Conservation (phyloP, 2,113 vertebrate species). For the Pteruthius melanotis region DNA sequence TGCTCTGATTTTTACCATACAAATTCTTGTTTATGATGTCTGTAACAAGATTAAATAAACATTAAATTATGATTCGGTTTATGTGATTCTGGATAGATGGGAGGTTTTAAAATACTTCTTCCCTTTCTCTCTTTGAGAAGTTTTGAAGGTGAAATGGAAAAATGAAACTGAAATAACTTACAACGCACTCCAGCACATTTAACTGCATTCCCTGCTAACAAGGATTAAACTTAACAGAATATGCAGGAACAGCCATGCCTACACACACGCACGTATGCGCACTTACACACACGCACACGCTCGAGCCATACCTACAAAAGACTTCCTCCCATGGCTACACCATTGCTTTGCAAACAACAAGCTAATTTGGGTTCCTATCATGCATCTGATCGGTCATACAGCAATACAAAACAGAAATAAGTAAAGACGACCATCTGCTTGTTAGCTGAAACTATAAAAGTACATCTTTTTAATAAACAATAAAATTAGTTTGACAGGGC, state of each 20-base stretch:
- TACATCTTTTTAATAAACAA: conserved; percentile 99
- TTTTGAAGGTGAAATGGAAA: conserved; percentile 40
- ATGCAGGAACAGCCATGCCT: not conserved
- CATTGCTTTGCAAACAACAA: conserved; percentile 96
- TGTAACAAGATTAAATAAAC: conserved; percentile 12
- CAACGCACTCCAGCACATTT: not conserved
- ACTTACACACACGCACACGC: not conserved
- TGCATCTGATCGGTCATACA: conserved; percentile 99
- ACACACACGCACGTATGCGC: not conserved
- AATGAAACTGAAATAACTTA: conserved; percentile 14
- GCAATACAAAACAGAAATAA: conserved; percentile 99
- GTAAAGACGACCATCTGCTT: conserved; percentile 99
- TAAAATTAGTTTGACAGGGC: conserved; percentile 96
- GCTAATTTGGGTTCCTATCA: conserved; percentile 99
- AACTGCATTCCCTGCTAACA: conserved; percentile 18
- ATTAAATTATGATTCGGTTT: conserved; percentile 12
- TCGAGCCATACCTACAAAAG: conserved; percentile 56
- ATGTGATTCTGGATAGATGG: not conserved
- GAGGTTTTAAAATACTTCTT: not conserved
- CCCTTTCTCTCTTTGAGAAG: not conserved
- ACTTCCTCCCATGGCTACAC: conserved; percentile 85
- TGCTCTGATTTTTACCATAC: conserved; percentile 22
- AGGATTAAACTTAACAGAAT: conserved; percentile 32
- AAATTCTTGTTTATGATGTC: conserved; percentile 18
- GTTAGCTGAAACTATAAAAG: conserved; percentile 98